Percentiles rank a stretch among this genome's conserved stretches.
Conservation (phyloP, 2,113 vertebrate genomes). For the Atlantisia rogersi region DNA sequence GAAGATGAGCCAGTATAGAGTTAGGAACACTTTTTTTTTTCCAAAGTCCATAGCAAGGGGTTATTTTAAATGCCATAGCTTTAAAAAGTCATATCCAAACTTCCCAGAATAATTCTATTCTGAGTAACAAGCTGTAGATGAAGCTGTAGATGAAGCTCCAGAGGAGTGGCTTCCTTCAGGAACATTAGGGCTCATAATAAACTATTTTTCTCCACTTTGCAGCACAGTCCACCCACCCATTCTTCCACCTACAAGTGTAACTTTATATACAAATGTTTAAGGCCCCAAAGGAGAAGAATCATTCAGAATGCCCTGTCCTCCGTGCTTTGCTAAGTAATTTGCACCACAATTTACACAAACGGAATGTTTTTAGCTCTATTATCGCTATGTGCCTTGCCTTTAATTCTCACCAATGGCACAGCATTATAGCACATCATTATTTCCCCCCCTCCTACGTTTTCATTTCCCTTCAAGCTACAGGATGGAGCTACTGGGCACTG, state of each 20-base stretch:
- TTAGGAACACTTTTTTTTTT: constrained; percentile 17
- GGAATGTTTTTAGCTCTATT: not conserved
- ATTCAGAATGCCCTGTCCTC: not conserved
- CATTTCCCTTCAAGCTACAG: not conserved
- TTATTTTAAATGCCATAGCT: constrained; percentile 12
- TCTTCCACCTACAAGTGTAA: not conserved
- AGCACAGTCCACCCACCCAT: constrained; percentile 37
- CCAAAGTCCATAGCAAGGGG: not conserved
- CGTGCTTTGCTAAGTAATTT: not conserved
- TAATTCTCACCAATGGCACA: not conserved
- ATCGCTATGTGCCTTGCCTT: not conserved
- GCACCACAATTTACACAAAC: not conserved
- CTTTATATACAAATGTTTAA: not conserved
- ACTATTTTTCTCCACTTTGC: constrained; percentile 31
- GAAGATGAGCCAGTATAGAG: constrained; percentile 4
- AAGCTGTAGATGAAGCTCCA: constrained; percentile 18
- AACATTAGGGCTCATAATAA: constrained; percentile 42
- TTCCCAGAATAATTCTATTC: constrained; percentile 11
- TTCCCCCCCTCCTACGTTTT: not conserved
- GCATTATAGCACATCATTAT: not conserved
- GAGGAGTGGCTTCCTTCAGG: not conserved
- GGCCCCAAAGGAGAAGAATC: not conserved
- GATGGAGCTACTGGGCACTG: not conserved
- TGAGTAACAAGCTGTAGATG: not conserved
- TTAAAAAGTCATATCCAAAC: constrained; percentile 18